A percentile compares a stretch with the other conserved stretches of the same genome.
phyloP scores from a whole-genome alignment of 2,113 vertebrate species.

The Ellobius talpinus region DNA sequence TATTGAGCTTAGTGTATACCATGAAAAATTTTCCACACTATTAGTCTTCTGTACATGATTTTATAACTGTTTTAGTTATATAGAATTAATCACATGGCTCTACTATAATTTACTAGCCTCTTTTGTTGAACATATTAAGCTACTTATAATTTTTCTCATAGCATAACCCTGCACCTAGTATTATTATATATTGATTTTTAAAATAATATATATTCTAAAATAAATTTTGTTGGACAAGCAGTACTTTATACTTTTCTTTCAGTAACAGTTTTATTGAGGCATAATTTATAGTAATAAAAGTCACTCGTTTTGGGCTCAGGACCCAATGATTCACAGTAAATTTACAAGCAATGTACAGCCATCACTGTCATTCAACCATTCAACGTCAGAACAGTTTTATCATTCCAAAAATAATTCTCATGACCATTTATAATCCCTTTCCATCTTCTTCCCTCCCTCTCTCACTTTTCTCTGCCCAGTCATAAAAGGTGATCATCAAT shows the following conservation, averaged over 20 bases:
- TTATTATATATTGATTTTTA: constrained; percentile 36
- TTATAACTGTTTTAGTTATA: not conserved
- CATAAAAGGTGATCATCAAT: not conserved
- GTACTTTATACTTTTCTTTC: not conserved
- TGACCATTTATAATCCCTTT: not conserved
- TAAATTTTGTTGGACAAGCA: not conserved
- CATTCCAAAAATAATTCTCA: not conserved
- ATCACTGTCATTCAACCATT: not conserved
- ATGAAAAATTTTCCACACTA: constrained; percentile 7
- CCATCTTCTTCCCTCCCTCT: not conserved
- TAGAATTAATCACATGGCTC: not conserved
- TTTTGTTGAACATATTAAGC: not conserved
- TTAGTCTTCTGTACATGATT: constrained; percentile 10
- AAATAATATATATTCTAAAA: constrained; percentile 13
- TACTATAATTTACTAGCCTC: constrained; percentile 5
- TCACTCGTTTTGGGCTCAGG: not conserved
- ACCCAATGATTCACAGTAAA: not conserved
- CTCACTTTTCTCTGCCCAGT: not conserved
- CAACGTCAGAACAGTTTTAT: constrained; percentile 5
- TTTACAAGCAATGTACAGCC: not conserved
- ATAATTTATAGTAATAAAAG: constrained; percentile 10
- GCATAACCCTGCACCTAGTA: not conserved
- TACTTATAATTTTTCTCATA: constrained; percentile 7
- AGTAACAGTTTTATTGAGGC: constrained; percentile 29
- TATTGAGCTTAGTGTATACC: not conserved